These are phyloP conservation scores for Lycaena phlaeas DNA, from an alignment of 2,888 invertebrate genomes.

Conservation along the genomic window DNA sequence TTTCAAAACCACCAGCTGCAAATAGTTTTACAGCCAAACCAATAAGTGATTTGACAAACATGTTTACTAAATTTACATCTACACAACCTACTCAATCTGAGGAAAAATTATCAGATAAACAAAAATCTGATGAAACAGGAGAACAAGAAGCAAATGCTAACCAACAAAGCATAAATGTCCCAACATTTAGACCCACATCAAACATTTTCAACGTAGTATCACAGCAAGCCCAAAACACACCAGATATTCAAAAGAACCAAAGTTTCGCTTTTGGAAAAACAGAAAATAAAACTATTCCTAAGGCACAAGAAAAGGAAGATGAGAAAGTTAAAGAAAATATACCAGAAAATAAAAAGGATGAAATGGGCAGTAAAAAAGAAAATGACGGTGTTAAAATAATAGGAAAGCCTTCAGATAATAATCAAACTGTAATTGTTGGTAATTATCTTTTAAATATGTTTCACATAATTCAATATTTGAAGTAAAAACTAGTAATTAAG, in stretches of 20 bases:
- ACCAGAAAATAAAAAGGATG: slow-evolving; percentile 19
- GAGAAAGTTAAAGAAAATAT: slow-evolving; percentile 41
- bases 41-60: slow-evolving; percentile 36
- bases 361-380: slow-evolving; percentile 6
- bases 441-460: slow-evolving; percentile 12
- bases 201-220: slow-evolving; percentile 39
- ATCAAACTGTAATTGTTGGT: slow-evolving; percentile 21
- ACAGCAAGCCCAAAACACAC: slow-evolving; percentile 30
- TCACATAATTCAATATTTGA: too few relatives aligned
- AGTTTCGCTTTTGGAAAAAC: slow-evolving; percentile 24
- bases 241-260: slow-evolving; percentile 35
- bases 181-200: slow-evolving; percentile 36
- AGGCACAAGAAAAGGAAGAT: slow-evolving; percentile 27
- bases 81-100: slow-evolving; percentile 25
- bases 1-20: slow-evolving; percentile 27
- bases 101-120: slow-evolving; percentile 15
- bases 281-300: slow-evolving; percentile 27
- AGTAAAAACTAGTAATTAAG: too few relatives aligned
- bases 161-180: slow-evolving; percentile 22
- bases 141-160: slow-evolving; percentile 41
- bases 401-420: slow-evolving; percentile 1
- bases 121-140: slow-evolving; percentile 48
- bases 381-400: slow-evolving; percentile 6
- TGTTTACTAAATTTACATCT: slow-evolving; percentile 38
- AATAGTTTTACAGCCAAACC: slow-evolving; percentile 42